Conservation (phyloP, 37 sponge, comb jelly and placozoan species). For the Spongia lamella region DNA sequence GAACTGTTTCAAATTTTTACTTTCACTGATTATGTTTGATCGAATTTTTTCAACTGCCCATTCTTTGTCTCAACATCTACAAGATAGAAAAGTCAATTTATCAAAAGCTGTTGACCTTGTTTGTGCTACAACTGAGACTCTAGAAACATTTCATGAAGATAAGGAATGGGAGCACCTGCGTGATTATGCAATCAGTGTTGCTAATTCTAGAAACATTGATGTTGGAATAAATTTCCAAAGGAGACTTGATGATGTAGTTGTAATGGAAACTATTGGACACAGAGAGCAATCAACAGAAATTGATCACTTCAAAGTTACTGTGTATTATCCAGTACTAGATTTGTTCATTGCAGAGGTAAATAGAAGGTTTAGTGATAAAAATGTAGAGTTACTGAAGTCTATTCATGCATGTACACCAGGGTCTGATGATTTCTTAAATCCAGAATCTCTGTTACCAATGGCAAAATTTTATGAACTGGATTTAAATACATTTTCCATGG, state of each 20-base stretch:
- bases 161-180: constrained; percentile 37
- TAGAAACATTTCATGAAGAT: constrained; percentile 31
- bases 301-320: constrained; percentile 9
- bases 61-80: constrained; percentile 51
- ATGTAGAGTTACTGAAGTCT: constrained; percentile 18
- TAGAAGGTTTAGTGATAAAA: constrained; percentile 11
- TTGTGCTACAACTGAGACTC: constrained; percentile 19
- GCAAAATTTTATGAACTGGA: constrained; percentile 42
- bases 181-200: constrained; percentile 36
- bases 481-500: constrained; percentile 11
- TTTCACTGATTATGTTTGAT: constrained; percentile 42
- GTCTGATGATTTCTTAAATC: constrained; percentile 20
- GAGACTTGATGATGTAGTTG: constrained; percentile 26
- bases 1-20: constrained; percentile 47
- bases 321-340: constrained; percentile 19
- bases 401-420: constrained; percentile 43
- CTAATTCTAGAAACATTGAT: constrained; percentile 7
- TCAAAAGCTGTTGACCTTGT: constrained; percentile 46
- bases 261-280: constrained; percentile 29
- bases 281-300: constrained; percentile 16
- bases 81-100: constrained; percentile 36
- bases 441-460: constrained; percentile 15
- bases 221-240: constrained; percentile 19
- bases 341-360: constrained; percentile 4
- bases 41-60: constrained; percentile 47